phyloP scores from a whole-genome alignment of 1,140 invertebrate genomes.

The Leptinotarsa defecta region DNA sequence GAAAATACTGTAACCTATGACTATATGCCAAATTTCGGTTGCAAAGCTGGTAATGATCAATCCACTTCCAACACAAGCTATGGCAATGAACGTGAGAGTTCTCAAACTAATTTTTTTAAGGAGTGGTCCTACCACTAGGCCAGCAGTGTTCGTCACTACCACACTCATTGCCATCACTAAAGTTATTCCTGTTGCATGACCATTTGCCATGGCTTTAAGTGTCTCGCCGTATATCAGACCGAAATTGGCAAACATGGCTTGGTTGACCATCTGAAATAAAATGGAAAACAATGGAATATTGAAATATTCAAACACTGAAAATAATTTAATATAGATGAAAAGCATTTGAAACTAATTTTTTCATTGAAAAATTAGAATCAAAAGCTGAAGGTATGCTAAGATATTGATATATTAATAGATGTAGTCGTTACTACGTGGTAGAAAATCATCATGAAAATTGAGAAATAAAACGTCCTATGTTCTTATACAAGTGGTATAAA shows the following conservation, averaged over 20 bases:
- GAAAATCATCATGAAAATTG: no score
- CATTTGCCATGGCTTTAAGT: slow-evolving; percentile 64
- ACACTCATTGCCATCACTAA: slow-evolving; percentile 72
- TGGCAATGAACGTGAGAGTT: slow-evolving; percentile 66
- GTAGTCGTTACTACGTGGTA: no score
- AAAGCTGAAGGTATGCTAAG: no score
- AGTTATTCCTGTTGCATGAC: slow-evolving; percentile 67
- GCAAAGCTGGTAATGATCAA: slow-evolving; percentile 67
- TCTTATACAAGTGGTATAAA: no score
- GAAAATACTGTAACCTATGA: slow-evolving; percentile 70
- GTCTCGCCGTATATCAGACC: slow-evolving; percentile 71
- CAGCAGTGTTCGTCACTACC: slow-evolving; percentile 72
- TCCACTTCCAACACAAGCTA: slow-evolving; percentile 64
- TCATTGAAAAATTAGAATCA: no score
- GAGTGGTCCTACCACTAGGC: slow-evolving; percentile 67
- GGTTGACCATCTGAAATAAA: slow-evolving; percentile 68
- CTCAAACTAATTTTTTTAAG: slow-evolving; percentile 67
- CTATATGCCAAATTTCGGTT: slow-evolving; percentile 66
- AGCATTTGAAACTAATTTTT: no score
- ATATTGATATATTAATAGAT: no score
- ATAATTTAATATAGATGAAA: no score
- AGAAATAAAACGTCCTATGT: no score
- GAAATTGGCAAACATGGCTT: slow-evolving; percentile 73
- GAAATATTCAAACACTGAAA: no score
- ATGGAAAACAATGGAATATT: no score